Base-by-base conservation (phyloP, 64 coral and sea anemone species). In the Montipora capricornis region DNA sequence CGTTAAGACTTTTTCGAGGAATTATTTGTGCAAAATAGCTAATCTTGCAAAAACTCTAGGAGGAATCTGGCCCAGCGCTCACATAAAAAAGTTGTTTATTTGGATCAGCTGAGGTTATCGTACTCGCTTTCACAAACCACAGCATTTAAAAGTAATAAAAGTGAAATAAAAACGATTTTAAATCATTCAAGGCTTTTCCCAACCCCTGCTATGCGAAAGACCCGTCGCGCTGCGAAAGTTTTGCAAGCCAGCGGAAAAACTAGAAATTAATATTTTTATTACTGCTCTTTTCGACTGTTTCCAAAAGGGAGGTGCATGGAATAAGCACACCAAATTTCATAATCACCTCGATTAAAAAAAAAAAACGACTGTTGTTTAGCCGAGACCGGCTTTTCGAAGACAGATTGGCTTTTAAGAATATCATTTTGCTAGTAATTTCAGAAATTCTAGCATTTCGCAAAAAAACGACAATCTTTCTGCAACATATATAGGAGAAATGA, bases 201-300 rank as follows among this genome's bases (percentile, higher is more conserved):
- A 71, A 66, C 82, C 48, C 82, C 17, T 73, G 37, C 61, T 14
- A 47, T 20, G 82, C 1, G 82, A n/a, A 20, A 49, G 19, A 47
- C 67, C 19, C 51, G 16, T 86, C 82, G 24, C 8, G 64, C 82
- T 86, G 82, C 6, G 82, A 86, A 70, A 47, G 47, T 70, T 84
- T 67, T 73, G 16, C 47, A 71, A 52, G 82, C 82, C 44, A 20
- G 68, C 45, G 20, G 49, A 44, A 71, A 58, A 84, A 84, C 66
- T 50, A 50, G 49, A 51, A 86, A 71, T 86, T 73, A 86, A 86
- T 73, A 73, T 60, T 86, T 47, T 68, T 86, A 86, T 86, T 71
- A 73, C 67, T 49, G 48, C 50, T 4, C 17, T 68, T 71, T 19
- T 71, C 71, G 66, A 68, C 82, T 86, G 82, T 86, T 49, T 86